These are phyloP conservation scores for Baccha elongata DNA, from an alignment of 2,888 invertebrate genomes.

Conservation along the genomic window DNA sequence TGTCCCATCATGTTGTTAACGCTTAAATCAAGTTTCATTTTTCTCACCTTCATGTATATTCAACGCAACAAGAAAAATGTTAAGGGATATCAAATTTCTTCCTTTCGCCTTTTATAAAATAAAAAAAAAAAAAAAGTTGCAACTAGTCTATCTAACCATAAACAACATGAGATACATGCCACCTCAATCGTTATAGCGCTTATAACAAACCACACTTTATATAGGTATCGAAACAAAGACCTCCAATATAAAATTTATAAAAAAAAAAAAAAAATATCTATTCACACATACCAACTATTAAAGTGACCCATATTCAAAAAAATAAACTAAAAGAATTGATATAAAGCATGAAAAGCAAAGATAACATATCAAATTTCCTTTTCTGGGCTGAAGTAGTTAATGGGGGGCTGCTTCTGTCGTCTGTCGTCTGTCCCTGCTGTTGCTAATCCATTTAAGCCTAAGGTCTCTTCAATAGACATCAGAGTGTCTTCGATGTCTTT, in stretches of 20 bases:
- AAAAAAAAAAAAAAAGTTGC: conserved; percentile 21
- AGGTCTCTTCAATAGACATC: conserved; percentile 35
- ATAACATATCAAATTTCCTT: conserved; percentile 68
- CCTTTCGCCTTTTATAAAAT: conserved; percentile 29
- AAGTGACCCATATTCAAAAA: conserved; percentile 64
- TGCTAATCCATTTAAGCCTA: conserved; percentile 31
- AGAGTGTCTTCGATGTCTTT: conserved; percentile 24
- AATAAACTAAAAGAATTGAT: conserved; percentile 39
- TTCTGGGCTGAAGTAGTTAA: conserved; percentile 40
- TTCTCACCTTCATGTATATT: conserved; percentile 44
- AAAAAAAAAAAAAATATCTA: conserved; percentile 2
- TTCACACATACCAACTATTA: conserved; percentile 36
- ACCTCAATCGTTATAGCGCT: conserved; percentile 49
- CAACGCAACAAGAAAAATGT: conserved; percentile 56
- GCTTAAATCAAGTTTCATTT: conserved; percentile 38
- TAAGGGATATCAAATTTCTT: conserved; percentile 54
- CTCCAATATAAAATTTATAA: conserved; percentile 12
- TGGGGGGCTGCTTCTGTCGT: conserved; percentile 26
- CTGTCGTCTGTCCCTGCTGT: conserved; percentile 29
- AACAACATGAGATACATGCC: conserved; percentile 58
- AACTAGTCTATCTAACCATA: conserved; percentile 61
- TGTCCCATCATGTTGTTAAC: conserved; percentile 17
- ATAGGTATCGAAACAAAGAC: conserved; percentile 48
- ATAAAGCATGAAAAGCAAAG: conserved; percentile 43
- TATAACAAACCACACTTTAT: conserved; percentile 35